Evolutionary conservation across 2,113 vertebrate species (phyloP).

Genomic region (Halcyon senegalensis): DNA sequence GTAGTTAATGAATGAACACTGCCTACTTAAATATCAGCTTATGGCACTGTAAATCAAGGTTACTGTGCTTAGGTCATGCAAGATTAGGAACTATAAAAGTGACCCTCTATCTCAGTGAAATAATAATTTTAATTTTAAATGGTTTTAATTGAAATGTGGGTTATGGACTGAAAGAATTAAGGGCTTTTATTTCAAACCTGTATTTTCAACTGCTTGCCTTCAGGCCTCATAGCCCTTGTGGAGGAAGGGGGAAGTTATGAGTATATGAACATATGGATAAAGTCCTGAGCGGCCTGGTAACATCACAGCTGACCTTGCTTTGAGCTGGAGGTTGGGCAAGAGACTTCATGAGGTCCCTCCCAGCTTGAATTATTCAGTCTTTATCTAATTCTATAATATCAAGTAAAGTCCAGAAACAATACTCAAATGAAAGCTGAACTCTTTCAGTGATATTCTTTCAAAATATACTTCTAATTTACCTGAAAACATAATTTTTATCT

Average conservation of each 20-base stretch:
- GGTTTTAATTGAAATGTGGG: slow-evolving; percentile 13
- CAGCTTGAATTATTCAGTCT: not conserved
- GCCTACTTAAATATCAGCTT: slow-evolving; percentile 25
- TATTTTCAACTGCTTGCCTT: not conserved
- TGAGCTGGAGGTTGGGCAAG: not conserved
- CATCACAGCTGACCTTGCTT: not conserved
- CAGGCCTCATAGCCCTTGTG: not conserved
- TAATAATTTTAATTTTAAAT: slow-evolving; percentile 27
- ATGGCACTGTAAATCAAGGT: slow-evolving; percentile 50
- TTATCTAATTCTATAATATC: not conserved
- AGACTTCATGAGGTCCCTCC: not conserved
- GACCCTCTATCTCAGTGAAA: slow-evolving; percentile 19
- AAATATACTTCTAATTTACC: not conserved
- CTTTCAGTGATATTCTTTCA: not conserved
- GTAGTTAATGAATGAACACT: slow-evolving; percentile 46
- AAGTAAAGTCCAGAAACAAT: not conserved
- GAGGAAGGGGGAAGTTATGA: not conserved
- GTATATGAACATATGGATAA: not conserved
- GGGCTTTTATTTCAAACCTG: not conserved
- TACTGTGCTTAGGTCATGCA: not conserved
- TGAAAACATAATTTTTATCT: not conserved
- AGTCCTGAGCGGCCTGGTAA: not conserved
- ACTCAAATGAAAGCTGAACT: not conserved
- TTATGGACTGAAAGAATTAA: not conserved
- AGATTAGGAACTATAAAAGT: slow-evolving; percentile 29